Percentiles rank a stretch among this genome's conserved stretches.
phyloP scores from a whole-genome alignment of 2,113 vertebrate genomes.

The Okapia johnstoni region DNA sequence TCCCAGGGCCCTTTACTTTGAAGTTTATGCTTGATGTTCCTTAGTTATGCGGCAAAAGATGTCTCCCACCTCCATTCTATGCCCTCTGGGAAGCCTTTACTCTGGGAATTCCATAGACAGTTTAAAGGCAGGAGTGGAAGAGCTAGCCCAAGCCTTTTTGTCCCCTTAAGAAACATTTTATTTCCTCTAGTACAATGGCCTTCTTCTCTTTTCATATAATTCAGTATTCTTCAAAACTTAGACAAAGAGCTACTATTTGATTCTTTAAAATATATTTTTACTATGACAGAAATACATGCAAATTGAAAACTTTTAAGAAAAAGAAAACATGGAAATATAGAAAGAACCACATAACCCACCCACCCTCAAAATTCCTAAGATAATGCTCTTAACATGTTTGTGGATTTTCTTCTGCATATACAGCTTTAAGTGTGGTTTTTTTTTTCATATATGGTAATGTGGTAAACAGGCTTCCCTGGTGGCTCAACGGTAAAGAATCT shows the following conservation, averaged over 20 bases:
- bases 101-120: not conserved
- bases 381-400: not conserved
- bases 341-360: not conserved
- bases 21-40: not conserved
- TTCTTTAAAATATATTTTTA: slow-evolving; percentile 2
- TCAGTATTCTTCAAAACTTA: not conserved
- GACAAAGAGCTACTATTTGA: not conserved
- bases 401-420: not conserved
- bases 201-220: not conserved
- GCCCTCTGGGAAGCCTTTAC: not conserved
- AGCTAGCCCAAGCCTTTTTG: not conserved
- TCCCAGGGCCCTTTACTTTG: not conserved
- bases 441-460: not conserved
- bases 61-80: not conserved
- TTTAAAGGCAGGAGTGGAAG: not conserved
- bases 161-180: not conserved
- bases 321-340: not conserved
- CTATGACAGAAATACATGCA: not conserved
- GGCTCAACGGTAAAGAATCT: not conserved
- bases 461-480: not conserved
- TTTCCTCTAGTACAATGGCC: not conserved
- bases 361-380: not conserved
- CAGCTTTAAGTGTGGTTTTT: not conserved
- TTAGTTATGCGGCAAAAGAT: not conserved
- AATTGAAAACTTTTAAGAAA: not conserved